phyloP scores from a whole-genome alignment of 2,797 vertebrate species.

The Schizothorax lantsangensis region DNA sequence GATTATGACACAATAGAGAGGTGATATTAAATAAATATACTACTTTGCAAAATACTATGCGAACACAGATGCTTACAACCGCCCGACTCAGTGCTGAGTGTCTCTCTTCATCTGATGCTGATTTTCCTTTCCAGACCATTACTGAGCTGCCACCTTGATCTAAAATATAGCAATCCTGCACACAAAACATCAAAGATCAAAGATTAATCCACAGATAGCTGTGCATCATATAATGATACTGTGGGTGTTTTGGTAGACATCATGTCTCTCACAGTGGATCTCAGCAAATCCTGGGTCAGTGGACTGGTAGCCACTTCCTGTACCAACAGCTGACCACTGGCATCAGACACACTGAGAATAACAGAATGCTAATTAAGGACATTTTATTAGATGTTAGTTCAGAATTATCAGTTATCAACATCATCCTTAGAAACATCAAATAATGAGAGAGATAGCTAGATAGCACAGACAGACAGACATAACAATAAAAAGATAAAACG shows the following conservation, averaged over 20 bases:
- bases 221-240: neutral
- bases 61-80: constrained; percentile 76
- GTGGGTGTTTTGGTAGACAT: neutral
- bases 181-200: constrained; percentile 15
- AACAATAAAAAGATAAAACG: neutral
- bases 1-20: neutral
- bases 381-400: neutral
- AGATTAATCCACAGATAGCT: neutral
- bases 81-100: constrained; percentile 84
- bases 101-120: constrained; percentile 83
- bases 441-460: neutral
- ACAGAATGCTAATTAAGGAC: neutral
- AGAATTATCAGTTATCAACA: neutral
- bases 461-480: neutral
- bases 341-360: constrained; percentile 83
- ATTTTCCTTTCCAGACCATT: constrained; percentile 91
- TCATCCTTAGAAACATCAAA: neutral
- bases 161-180: constrained; percentile 88
- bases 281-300: constrained; percentile 87
- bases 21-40: neutral
- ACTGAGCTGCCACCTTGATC: constrained; percentile 86
- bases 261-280: constrained; percentile 77
- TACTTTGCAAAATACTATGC: neutral
- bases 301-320: constrained; percentile 89
- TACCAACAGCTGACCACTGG: constrained; percentile 82